Evolutionary conservation across 2,113 vertebrate genomes (phyloP).

Genomic region (Charadrius vociferus): DNA sequence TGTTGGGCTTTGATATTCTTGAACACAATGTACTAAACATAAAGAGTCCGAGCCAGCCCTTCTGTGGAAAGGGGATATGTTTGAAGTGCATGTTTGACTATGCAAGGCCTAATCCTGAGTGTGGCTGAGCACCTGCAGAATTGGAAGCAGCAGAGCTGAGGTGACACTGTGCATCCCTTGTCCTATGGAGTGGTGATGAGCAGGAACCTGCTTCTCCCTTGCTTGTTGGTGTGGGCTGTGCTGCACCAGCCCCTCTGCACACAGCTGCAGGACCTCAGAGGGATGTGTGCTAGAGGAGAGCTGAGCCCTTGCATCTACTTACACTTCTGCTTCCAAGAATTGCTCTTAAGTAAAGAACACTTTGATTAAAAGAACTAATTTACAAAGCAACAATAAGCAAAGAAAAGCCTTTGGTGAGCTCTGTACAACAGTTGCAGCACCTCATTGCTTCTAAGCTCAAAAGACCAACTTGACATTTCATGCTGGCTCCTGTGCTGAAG

Average conservation of each 20-base stretch:
- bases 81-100: neutral
- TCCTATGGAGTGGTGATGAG: neutral
- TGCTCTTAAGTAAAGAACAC: neutral
- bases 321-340: neutral
- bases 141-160: neutral
- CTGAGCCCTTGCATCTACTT: neutral
- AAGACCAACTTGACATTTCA: constrained; percentile 13
- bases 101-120: neutral
- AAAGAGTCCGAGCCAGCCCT: neutral
- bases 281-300: neutral
- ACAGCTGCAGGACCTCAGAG: neutral
- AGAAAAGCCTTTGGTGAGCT: neutral
- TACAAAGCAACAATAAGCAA: neutral
- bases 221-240: accelerated
- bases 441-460: neutral
- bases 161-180: neutral
- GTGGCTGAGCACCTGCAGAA: neutral
- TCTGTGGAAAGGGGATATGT: neutral
- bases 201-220: neutral
- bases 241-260: neutral
- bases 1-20: neutral
- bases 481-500: neutral
- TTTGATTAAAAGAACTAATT: constrained; percentile 5
- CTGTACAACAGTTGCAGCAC: neutral
- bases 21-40: neutral